Base-by-base conservation (phyloP, 2,113 vertebrate genomes). In the Thalassoma bifasciatum region DNA sequence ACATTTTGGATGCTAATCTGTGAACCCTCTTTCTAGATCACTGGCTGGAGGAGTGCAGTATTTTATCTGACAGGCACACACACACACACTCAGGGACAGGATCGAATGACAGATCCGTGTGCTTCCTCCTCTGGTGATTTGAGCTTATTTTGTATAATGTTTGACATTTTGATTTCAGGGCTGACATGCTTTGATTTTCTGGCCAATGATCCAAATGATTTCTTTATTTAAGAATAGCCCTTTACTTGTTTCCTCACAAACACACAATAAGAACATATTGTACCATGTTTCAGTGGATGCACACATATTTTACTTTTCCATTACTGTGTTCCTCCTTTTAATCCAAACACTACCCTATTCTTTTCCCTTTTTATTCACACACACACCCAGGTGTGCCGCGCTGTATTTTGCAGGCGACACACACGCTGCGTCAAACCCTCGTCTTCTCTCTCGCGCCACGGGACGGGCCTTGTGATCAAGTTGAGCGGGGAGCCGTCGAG, bases 161-260 rank as follows among this genome's bases (percentile, higher is more conserved):
- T 82, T 92, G 86, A 87, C 86, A 90, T 90, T 92, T 90, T 42
- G 78, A 79, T 86, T 84, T 85, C 72, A 77, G 54, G 66, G 72
- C 74, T 85, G 83, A 87, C 85, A 88, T 82, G 21, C 77, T 80
- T 54, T 84, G 81, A 87, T 75, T 69, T 82, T 63, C 37, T 66
- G 66, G 64, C 66, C 46, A 66, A 52, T 44, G 67, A 82, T 70
- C 60, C 64, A 5, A 9, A 36, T 17, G 24, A 40, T 53, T 52
- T 57, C 30, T 24, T 59, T 64, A 21, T 22, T 19, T 8, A 1
- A 4, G 22, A 37, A 50, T 52, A 34, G 37, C 16, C 10, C 40
- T 72, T 50, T 30, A 36, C 23, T 46, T 0, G 0, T 19, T 10
- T 0, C 7, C n/a, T 26, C 24, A 24, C 24, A 62, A 2, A 51